These are phyloP conservation scores for Sweltsa coloradensis DNA, from an alignment of 1,140 invertebrate species.

Conservation along the genomic window DNA sequence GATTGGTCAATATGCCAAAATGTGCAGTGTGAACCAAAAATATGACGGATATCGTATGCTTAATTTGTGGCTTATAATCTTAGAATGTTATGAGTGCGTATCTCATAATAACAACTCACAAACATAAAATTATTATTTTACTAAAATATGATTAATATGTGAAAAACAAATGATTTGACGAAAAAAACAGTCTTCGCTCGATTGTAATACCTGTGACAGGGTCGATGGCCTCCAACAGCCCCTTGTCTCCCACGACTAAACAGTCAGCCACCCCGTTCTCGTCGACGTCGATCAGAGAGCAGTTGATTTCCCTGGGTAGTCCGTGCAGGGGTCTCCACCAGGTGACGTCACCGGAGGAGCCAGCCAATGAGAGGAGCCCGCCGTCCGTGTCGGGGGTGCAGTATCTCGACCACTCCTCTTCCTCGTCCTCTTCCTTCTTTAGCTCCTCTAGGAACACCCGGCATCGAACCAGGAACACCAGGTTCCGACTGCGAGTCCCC, in stretches of 20 bases:
- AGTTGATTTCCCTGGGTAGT: slow-evolving; percentile 54
- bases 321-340: slow-evolving; percentile 48
- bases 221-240: slow-evolving; percentile 52
- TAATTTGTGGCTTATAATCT: too few relatives aligned
- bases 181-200: too few relatives aligned
- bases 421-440: slow-evolving; percentile 27
- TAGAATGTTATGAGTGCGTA: too few relatives aligned
- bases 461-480: slow-evolving; percentile 56
- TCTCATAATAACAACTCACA: too few relatives aligned
- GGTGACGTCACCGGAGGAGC: slow-evolving; percentile 43
- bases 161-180: too few relatives aligned
- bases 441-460: too few relatives aligned
- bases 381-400: slow-evolving; percentile 16
- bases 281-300: slow-evolving; percentile 53
- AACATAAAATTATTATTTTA: too few relatives aligned
- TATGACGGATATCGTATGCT: too few relatives aligned
- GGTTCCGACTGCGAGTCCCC: slow-evolving; percentile 48
- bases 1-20: too few relatives aligned
- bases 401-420: too few relatives aligned
- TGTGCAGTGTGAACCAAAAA: too few relatives aligned
- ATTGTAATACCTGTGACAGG: slow-evolving; percentile 49
- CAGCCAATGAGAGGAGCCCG: slow-evolving; percentile 47
- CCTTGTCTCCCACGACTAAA: slow-evolving; percentile 51
- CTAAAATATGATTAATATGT: too few relatives aligned
- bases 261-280: slow-evolving; percentile 53